Evolutionary conservation across 1,140 invertebrate species (phyloP).

Genomic region (Drosophila teissieri): DNA sequence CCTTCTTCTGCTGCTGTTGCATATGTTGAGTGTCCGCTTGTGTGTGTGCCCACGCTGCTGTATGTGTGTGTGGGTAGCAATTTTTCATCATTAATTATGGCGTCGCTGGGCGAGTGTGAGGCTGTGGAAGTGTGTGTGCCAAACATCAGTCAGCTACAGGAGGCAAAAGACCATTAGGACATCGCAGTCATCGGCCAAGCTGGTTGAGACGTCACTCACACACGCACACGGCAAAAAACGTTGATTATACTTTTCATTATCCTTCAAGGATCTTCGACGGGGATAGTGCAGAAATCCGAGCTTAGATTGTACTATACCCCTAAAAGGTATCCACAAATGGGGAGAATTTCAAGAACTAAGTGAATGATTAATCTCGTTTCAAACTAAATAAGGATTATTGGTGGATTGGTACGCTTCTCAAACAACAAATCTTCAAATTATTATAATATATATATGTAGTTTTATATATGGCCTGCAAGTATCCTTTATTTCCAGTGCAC

Average conservation of each 20-base stretch:
- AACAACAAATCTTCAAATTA: too few species aligned
- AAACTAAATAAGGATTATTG: too few species aligned
- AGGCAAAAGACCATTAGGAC: constrained; percentile 77
- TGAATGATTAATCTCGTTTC: too few species aligned
- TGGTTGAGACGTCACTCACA: constrained; percentile 79
- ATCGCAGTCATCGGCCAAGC: constrained; percentile 49
- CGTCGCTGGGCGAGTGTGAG: constrained; percentile 61
- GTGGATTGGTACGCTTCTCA: too few species aligned
- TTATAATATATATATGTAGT: too few species aligned
- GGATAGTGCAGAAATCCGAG: neutral
- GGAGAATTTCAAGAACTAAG: too few species aligned
- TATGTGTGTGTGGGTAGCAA: constrained; percentile 67
- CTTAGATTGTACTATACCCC: too few species aligned
- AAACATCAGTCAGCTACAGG: constrained; percentile 80
- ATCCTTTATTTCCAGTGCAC: constrained; percentile 24
- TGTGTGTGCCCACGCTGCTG: constrained; percentile 3
- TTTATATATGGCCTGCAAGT: neutral
- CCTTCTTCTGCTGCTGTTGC: constrained; percentile 32
- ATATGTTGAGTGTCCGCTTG: constrained; percentile 68
- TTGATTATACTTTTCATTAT: neutral
- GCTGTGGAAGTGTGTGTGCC: constrained; percentile 58
- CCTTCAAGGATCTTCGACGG: neutral
- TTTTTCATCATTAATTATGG: constrained; percentile 82
- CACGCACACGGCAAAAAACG: constrained; percentile 31
- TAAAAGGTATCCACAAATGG: too few species aligned